Conservation (phyloP, 1,140 invertebrate genomes). For the Cotesia chilonis region DNA sequence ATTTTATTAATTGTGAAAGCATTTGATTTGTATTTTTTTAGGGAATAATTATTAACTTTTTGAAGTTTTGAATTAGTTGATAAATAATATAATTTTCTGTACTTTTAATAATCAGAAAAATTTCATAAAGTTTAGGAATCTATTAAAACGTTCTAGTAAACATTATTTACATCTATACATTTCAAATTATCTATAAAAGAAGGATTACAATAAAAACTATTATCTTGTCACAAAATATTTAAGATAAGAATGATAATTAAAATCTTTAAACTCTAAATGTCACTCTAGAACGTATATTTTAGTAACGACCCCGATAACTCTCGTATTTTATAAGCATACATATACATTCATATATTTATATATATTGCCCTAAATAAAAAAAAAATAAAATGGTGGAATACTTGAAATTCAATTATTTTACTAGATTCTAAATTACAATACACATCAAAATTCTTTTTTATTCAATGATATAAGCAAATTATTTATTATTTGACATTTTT, state of each 20-base stretch:
- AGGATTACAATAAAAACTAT: background rate
- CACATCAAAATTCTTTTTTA: background rate
- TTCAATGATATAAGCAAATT: too few species aligned
- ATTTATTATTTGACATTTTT: too few species aligned
- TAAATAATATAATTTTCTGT: too few species aligned
- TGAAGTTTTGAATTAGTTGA: too few species aligned
- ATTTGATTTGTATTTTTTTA: too few species aligned
- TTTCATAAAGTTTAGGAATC: too few species aligned
- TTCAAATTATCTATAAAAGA: background rate
- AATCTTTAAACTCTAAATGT: conserved; percentile 52
- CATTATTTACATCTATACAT: too few species aligned
- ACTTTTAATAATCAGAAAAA: too few species aligned
- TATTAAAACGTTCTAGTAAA: too few species aligned
- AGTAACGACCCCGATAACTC: conserved; percentile 65
- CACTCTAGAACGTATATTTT: conserved; percentile 64
- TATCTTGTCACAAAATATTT: background rate
- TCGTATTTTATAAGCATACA: conserved; percentile 32
- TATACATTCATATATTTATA: conserved; percentile 54
- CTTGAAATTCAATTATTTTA: conserved; percentile 21
- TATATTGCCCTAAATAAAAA: conserved; percentile 60
- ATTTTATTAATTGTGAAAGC: too few species aligned
- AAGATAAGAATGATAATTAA: conserved; percentile 56
- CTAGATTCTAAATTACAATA: too few species aligned
- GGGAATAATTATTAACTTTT: too few species aligned
- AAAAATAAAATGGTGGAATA: background rate